phyloP scores from a whole-genome alignment of 1,140 invertebrate genomes.

The Leptopilina clavipes region DNA sequence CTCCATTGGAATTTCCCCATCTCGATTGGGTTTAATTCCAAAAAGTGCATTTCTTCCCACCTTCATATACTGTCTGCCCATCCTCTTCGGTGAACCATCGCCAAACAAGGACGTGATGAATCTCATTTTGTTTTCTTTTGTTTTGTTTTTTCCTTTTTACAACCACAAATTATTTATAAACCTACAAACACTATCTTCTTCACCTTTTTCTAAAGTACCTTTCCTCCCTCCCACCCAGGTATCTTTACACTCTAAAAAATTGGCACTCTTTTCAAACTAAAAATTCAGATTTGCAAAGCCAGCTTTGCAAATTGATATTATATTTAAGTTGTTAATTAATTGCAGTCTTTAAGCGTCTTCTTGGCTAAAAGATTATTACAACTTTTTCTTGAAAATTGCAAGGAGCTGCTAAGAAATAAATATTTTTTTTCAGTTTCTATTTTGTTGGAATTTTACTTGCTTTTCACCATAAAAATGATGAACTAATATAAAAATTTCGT shows the following conservation, averaged over 20 bases:
- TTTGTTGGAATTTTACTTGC: background rate
- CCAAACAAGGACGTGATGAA: conserved; percentile 71
- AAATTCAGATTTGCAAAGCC: conserved; percentile 24
- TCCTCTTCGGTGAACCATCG: conserved; percentile 69
- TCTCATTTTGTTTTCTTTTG: conserved; percentile 68
- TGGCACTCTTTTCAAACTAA: background rate
- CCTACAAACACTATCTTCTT: background rate
- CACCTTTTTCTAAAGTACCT: background rate
- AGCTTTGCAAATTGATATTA: conserved; percentile 13
- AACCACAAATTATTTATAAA: background rate
- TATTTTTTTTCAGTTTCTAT: background rate
- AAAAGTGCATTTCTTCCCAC: conserved; percentile 83
- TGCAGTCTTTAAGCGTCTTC: background rate
- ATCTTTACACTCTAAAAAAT: conserved; percentile 29
- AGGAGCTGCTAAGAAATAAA: background rate
- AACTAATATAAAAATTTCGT: conserved; percentile 39
- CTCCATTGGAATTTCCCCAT: conserved; percentile 69
- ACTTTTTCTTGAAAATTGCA: background rate
- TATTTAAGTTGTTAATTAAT: background rate
- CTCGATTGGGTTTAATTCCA: conserved; percentile 74
- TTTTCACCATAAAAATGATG: background rate
- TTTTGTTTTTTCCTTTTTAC: conserved; percentile 53
- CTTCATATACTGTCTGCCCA: conserved; percentile 82
- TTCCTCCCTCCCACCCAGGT: background rate
- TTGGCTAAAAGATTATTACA: background rate